Conservation (phyloP, 53 echinoderm and acorn worm species). For the Hippasteria phrygiana region DNA sequence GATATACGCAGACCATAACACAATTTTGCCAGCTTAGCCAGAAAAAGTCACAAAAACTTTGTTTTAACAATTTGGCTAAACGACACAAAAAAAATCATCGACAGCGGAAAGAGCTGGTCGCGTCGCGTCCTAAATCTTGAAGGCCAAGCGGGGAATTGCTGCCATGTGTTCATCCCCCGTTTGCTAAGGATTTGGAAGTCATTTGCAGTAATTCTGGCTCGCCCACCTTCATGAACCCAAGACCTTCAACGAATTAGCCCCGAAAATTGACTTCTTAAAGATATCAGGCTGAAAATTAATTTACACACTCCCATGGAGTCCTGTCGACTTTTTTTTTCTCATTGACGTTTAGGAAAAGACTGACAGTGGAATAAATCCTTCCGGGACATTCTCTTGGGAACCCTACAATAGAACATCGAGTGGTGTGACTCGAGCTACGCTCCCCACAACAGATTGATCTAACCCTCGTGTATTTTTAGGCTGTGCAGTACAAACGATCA, state of each 20-base stretch:
- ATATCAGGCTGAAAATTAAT: slow-evolving; percentile 44
- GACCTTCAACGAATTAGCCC: slow-evolving; percentile 13
- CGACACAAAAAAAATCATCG: neutral
- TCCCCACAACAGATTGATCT: neutral
- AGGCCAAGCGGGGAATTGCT: neutral
- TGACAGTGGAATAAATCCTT: slow-evolving; percentile 3
- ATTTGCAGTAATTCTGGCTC: neutral
- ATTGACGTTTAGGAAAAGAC: neutral
- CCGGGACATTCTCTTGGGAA: slow-evolving; percentile 12
- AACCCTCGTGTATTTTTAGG: neutral
- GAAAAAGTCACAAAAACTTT: too few relatives aligned
- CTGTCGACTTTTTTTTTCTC: neutral
- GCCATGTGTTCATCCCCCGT: slow-evolving; percentile 14
- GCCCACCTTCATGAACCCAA: slow-evolving; percentile 9
- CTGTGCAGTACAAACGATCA: neutral
- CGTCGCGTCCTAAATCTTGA: neutral
- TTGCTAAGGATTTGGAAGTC: slow-evolving; percentile 41
- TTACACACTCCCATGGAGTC: neutral
- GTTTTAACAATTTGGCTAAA: too few relatives aligned
- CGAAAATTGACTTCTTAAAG: slow-evolving; percentile 1
- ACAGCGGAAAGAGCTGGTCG: neutral
- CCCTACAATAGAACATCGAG: neutral
- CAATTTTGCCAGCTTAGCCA: too few relatives aligned
- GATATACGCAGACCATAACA: too few relatives aligned
- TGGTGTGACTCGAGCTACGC: neutral